Evolutionary conservation across 2,113 vertebrate species (phyloP), one percentile per base, ranked within the genome.

Genomic region (Entelurus aequoreus): DNA sequence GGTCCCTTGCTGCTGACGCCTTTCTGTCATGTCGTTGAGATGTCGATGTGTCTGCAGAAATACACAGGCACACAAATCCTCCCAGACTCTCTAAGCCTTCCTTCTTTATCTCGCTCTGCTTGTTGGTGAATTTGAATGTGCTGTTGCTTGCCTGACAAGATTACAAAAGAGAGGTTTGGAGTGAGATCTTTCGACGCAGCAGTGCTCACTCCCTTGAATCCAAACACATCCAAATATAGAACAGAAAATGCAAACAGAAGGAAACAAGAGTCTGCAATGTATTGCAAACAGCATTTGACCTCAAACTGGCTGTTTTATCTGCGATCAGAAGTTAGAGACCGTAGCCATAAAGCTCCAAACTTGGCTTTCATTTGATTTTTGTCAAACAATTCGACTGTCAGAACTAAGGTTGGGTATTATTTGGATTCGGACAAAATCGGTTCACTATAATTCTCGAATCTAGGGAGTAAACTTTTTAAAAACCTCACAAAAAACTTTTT

Each of bases 21-120:
- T 28, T 76, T 77, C 79, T 86, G 82, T 84, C 84, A 85, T 74
- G 67, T 62, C 71, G 77, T 84, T 80, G 68, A 80, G 72, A 78
- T 72, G 76, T 78, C 79, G 71, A 28, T 28, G 28, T 28, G 28
- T 28, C 28, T 28, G 54, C 50, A 74, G 58, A 28, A 62, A 71
- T 51, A 76, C 68, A 71, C 64, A 68, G 49, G 71, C 67, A 65
- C 71, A 72, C 54, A 72, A 48, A 75, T 63, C 54, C 55, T 64
- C 55, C 16, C 55, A 21, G 21, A n/a, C 48, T 65, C 62, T 63
- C 4, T 63, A 16, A 72, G 67, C 66, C 21, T 66, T 35, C 36
- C 64, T 14, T 9, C 66, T 65, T 77, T 64, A 62, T 80, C 71
- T 65, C 48, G 35, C 48, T 38, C 58, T 44, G 63, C 60, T 49